Evolutionary conservation across 30 jellyfish, hydroid and myxozoan species (phyloP).

Genomic region (Thelohanellus kitauei): DNA sequence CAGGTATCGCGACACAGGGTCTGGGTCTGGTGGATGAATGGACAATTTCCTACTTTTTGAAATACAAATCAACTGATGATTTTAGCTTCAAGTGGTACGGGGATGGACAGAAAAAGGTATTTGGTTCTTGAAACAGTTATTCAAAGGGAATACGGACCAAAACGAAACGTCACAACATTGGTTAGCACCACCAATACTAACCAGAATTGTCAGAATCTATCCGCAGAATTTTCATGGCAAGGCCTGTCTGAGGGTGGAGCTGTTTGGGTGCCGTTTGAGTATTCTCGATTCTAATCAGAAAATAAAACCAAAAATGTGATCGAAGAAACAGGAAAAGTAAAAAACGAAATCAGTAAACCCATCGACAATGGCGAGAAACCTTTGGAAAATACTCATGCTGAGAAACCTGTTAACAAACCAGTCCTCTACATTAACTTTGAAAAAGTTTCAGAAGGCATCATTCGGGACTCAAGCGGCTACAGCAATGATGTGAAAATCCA

Average conservation of each 20-base stretch:
- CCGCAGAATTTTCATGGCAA: conserved; percentile 83
- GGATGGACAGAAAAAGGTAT: not conserved
- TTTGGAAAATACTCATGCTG: not conserved
- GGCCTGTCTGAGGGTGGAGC: conserved; percentile 51
- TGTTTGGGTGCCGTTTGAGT: conserved; percentile 35
- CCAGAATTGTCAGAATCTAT: conserved; percentile 19
- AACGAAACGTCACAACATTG: conserved; percentile 69
- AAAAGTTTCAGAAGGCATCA: conserved; percentile 30
- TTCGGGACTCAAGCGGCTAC: conserved; percentile 85
- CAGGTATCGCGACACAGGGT: conserved; percentile 94
- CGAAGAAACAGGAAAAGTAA: no score
- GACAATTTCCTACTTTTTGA: conserved; percentile 22
- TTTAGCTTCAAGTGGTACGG: not conserved
- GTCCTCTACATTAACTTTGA: conserved; percentile 47
- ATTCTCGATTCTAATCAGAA: not conserved
- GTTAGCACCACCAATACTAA: conserved; percentile 19
- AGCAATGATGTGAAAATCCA: conserved; percentile 62
- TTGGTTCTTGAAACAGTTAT: not conserved
- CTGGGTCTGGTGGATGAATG: conserved; percentile 93
- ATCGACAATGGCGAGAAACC: not conserved
- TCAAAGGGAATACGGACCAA: conserved; percentile 60
- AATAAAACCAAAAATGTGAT: no score
- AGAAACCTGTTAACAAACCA: conserved; percentile 23
- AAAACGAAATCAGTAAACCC: no score
- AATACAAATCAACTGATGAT: not conserved